phyloP scores from a whole-genome alignment of 2,888 invertebrate species.

The Pecten maximus region DNA sequence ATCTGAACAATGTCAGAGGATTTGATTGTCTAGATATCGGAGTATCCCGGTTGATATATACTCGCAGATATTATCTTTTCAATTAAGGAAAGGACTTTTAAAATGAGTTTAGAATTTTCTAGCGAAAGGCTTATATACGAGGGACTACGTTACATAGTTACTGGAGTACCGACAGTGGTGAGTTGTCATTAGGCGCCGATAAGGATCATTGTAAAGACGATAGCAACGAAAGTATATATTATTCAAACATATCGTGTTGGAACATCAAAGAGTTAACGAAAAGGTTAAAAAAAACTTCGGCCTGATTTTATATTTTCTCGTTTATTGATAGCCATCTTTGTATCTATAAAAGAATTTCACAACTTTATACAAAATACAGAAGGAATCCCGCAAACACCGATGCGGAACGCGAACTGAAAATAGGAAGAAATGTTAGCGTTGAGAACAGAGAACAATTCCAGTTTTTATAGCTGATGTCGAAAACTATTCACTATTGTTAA shows the following conservation, averaged over 20 bases:
- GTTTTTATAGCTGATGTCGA: constrained; percentile 3
- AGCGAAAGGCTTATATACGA: not conserved
- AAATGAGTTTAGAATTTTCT: not conserved
- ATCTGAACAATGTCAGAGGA: not conserved
- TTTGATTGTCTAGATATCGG: constrained; percentile 4
- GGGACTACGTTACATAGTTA: not conserved
- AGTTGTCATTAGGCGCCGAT: not conserved
- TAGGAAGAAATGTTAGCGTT: not conserved
- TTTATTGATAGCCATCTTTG: constrained; percentile 9
- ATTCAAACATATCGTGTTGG: not conserved
- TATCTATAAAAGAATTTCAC: constrained; percentile 34
- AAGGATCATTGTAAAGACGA: not conserved
- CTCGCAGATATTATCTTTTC: constrained; percentile 5
- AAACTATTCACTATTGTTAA: not conserved
- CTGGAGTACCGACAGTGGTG: not conserved
- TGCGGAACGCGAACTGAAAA: not conserved
- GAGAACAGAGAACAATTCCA: not conserved
- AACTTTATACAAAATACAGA: not conserved
- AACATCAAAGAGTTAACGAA: constrained; percentile 10
- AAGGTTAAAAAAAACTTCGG: not conserved
- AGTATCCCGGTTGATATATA: not conserved
- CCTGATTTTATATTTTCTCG: constrained; percentile 27
- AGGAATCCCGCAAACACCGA: not conserved
- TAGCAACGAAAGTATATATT: not conserved
- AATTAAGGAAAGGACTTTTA: constrained; percentile 8